Evolutionary conservation across 2,888 invertebrate species (phyloP), one percentile per base, ranked within the genome.

Genomic region (Lasioglossum pauxillum): DNA sequence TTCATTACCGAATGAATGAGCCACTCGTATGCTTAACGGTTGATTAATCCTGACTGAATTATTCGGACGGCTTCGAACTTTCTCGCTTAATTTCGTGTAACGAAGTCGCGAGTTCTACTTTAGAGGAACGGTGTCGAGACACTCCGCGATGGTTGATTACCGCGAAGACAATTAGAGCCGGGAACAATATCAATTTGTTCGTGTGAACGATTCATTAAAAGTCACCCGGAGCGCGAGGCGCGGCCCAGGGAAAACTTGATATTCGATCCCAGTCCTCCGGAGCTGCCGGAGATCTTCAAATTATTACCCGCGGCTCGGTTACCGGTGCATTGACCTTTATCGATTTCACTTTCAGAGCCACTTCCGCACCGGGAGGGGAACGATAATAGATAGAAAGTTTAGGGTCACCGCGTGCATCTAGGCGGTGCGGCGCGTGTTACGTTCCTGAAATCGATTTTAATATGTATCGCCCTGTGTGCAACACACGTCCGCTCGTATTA

Each of bases 311-410:
- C 27, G 14, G 46, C 35, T 57, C 69, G 71, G 14, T 60, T 72
- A 31, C 60, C 10, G 31, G 79, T 23, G 41, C 73, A 76, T 76
- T 46, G 79, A 73, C 75, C 64, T 75, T 84, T 75, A 79, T 79
- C 85, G 85, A 85, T 84, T 85, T 84, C 85, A 75, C 85, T 85
- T 84, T 79, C 60, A 72, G 75, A 79, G 31, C 23, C 67, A 73
- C 79, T 85, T 84, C 38, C 75, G 75, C 35, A 53, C 4, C 35
- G 49, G 49, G 23, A 8, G 49, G 49, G 23, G 71, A 23, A 78
- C 60, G 84, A 64, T 53, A 79, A 57, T 67, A 57, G 69, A 69
- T 49, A 67, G 75, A 79, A 75, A 79, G 46, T 75, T 71, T 73
- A 78, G 79, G 79, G 72, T 74, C 64, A 74, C 41, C 49, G 49